phyloP scores from a whole-genome alignment of 1,140 invertebrate species.

The Panulirus ornatus region DNA sequence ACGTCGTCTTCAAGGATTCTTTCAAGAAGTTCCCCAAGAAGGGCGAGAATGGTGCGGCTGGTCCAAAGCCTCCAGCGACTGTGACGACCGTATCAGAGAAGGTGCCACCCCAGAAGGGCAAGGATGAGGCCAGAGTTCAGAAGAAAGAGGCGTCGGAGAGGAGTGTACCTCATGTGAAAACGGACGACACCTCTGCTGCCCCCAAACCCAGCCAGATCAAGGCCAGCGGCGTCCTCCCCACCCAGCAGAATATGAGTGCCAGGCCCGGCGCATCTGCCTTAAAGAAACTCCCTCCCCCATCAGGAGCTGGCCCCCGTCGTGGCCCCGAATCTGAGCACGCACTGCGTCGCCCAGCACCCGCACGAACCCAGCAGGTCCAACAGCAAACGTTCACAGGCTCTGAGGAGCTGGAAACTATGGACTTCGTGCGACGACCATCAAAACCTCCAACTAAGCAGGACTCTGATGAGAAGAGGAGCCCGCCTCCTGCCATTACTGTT shows the following conservation, averaged over 20 bases:
- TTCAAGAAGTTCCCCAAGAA: constrained; percentile 24
- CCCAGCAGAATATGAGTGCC: neutral
- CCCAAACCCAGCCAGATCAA: constrained; percentile 51
- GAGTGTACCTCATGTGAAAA: neutral
- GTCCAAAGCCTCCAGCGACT: neutral
- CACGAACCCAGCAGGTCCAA: constrained; percentile 29
- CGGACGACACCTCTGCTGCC: neutral
- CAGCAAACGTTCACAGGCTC: constrained; percentile 33
- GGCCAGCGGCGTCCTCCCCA: constrained; percentile 12
- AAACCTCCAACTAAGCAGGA: constrained; percentile 18
- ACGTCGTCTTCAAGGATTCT: constrained; percentile 52
- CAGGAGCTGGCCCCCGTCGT: neutral
- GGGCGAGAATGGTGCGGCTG: neutral
- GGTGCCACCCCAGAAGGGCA: neutral
- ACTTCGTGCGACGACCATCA: constrained; percentile 55
- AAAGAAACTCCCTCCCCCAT: constrained; percentile 18
- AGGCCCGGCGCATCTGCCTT: neutral
- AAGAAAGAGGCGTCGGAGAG: constrained; percentile 24
- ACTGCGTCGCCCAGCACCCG: constrained; percentile 7
- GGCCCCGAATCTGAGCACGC: constrained; percentile 24
- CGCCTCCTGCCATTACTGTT: constrained; percentile 59
- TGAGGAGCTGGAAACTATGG: constrained; percentile 37
- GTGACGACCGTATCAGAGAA: constrained; percentile 26
- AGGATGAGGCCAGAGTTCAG: constrained; percentile 39
- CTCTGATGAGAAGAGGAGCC: neutral